phyloP scores from a whole-genome alignment of 2,888 invertebrate species.

The Drosophila dives region DNA sequence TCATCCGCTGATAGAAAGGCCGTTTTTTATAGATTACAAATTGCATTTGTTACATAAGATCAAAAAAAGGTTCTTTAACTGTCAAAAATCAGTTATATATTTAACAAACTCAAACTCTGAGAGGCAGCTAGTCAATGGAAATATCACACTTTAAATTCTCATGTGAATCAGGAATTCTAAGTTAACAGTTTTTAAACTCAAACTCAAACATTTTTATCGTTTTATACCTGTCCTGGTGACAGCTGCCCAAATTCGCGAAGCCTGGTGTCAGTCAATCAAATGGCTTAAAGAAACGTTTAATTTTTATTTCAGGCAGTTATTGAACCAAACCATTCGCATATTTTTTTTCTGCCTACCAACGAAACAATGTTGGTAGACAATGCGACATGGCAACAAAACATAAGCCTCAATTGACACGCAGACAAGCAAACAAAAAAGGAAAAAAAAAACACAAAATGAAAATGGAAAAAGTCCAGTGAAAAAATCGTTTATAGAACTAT shows the following conservation, averaged over 20 bases:
- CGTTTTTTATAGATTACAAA: not conserved
- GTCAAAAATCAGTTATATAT: not conserved
- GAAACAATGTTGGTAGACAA: constrained; percentile 26
- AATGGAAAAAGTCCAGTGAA: constrained; percentile 10
- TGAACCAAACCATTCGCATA: constrained; percentile 13
- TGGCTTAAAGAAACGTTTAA: constrained; percentile 64
- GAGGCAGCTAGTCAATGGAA: not conserved
- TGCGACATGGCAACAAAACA: constrained; percentile 49
- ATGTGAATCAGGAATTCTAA: not conserved
- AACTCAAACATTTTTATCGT: not conserved
- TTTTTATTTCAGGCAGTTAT: constrained; percentile 61
- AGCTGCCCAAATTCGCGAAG: constrained; percentile 51
- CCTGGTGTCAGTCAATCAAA: constrained; percentile 71
- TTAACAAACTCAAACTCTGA: not conserved
- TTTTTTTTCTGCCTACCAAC: not conserved
- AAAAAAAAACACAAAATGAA: constrained; percentile 24
- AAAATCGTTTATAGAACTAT: not conserved
- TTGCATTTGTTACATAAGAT: not conserved
- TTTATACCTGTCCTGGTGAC: constrained; percentile 36
- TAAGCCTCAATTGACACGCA: constrained; percentile 59
- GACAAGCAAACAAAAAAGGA: constrained; percentile 45
- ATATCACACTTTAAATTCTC: not conserved
- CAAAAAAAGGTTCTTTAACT: not conserved
- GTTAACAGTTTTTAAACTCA: not conserved
- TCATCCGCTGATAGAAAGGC: not conserved